Evolutionary conservation across 2,113 vertebrate genomes (phyloP).

Genomic region (Carettochelys insculpta): DNA sequence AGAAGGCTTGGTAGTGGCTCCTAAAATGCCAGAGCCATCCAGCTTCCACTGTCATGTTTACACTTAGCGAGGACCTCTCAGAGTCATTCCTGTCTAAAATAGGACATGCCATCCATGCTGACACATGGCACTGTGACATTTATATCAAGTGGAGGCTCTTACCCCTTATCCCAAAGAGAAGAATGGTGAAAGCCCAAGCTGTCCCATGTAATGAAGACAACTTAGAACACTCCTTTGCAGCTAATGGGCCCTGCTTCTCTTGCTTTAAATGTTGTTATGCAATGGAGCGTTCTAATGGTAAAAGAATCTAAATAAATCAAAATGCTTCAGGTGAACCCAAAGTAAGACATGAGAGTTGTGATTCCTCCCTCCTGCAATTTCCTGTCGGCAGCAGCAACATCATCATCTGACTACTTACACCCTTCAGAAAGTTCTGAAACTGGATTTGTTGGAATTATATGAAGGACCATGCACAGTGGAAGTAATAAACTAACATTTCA

Average conservation of each 20-base stretch:
- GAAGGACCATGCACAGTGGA: not conserved
- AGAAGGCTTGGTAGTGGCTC: not conserved
- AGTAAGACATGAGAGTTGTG: not conserved
- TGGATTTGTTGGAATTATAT: too few species aligned
- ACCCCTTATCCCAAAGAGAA: not conserved
- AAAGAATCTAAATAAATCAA: not conserved
- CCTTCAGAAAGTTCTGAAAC: not conserved
- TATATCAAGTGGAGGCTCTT: not conserved
- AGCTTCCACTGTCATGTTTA: not conserved
- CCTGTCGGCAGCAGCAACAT: not conserved
- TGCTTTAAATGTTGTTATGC: not conserved
- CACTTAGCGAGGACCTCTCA: accelerated
- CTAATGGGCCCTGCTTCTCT: not conserved
- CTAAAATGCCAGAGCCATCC: not conserved
- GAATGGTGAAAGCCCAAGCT: not conserved
- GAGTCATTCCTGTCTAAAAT: not conserved
- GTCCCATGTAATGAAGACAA: not conserved
- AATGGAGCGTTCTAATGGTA: not conserved
- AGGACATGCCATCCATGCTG: conserved; percentile 11
- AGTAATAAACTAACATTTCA: not conserved
- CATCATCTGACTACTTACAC: not conserved
- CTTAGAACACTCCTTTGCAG: not conserved
- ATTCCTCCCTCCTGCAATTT: accelerated
- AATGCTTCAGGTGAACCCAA: not conserved
- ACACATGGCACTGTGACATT: not conserved